A percentile compares a stretch with the other conserved stretches of the same genome.
phyloP scores from a whole-genome alignment of 2,113 vertebrate species.

The Oenanthe melanoleuca region DNA sequence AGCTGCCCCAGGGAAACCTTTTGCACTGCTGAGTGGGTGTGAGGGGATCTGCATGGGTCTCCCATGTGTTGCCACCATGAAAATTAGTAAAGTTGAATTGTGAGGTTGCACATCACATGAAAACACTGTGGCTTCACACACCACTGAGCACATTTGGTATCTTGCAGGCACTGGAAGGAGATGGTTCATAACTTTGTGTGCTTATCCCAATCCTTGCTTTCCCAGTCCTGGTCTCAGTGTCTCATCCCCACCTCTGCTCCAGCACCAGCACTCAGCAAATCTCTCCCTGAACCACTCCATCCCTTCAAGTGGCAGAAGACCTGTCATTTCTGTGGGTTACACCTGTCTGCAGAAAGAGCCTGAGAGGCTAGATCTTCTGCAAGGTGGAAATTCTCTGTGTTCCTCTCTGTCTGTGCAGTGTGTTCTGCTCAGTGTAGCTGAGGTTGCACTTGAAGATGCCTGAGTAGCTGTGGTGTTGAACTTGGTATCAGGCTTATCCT shows the following conservation, averaged over 20 bases:
- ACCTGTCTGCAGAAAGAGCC: not conserved
- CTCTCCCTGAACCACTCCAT: not conserved
- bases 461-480: not conserved
- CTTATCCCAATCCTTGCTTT: not conserved
- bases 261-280: not conserved
- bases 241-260: not conserved
- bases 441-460: not conserved
- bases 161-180: not conserved
- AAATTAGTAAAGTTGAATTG: not conserved
- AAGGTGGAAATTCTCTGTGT: not conserved
- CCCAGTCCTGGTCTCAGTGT: not conserved
- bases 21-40: fast-evolving
- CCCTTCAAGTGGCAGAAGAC: not conserved
- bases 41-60: not conserved
- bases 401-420: not conserved
- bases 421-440: not conserved
- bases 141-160: not conserved
- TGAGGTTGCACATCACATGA: not conserved
- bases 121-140: not conserved
- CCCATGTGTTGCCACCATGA: not conserved
- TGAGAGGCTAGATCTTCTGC: not conserved
- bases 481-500: not conserved
- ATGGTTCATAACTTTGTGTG: not conserved
- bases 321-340: not conserved
- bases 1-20: not conserved